Base-by-base conservation (phyloP, 2,888 invertebrate species). In the Sphaerophoria taeniata region DNA sequence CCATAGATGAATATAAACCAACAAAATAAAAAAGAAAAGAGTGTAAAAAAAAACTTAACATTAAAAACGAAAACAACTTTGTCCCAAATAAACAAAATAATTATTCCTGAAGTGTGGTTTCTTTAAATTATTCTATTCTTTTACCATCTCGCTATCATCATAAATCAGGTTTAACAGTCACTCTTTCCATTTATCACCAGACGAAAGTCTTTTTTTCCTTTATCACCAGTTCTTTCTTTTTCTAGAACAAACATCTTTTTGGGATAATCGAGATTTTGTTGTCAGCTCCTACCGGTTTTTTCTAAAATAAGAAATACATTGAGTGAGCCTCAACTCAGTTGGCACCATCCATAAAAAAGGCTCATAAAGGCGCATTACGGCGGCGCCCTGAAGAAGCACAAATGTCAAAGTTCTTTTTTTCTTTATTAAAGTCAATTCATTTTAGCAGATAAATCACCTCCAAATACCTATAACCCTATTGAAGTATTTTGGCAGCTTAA, bases 71-170 rank as follows among this genome's bases (percentile, higher is more conserved):
- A 81, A 85, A 83, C 89, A 90, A 89, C 89, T 88, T 89, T 90
- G 90, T 89, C 90, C 90, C 90, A 90, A 90, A 90, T 90, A 90
- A 90, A 90, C 90, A 90, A 88, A 87, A 81, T 84, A 53, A 53
- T 71, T 71, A 76, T 80, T 80, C 80, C 61, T 67, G 24, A 24
- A 58, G 70, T 78, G 73, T 74, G 71, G 58, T 36, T 78, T 65
- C 43, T 74, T 83, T 70, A 9, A 47, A 49, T 34, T 39, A 36
- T 12, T 33, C 63, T 55, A 14, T 65, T 36, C 16, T 49, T 49
- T 43, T n/a, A 60, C 16, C 58, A 39, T 24, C 16, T 36, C 56
- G 4, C 14, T 7, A 56, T 36, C 65, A 39, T 39, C 9, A 39
- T 9, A 0, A 39, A 7, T 39, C 39, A 7, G 39, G 39, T 39